Evolutionary conservation across 2,797 vertebrate genomes (phyloP).

Genomic region (Tamandua tetradactyla): DNA sequence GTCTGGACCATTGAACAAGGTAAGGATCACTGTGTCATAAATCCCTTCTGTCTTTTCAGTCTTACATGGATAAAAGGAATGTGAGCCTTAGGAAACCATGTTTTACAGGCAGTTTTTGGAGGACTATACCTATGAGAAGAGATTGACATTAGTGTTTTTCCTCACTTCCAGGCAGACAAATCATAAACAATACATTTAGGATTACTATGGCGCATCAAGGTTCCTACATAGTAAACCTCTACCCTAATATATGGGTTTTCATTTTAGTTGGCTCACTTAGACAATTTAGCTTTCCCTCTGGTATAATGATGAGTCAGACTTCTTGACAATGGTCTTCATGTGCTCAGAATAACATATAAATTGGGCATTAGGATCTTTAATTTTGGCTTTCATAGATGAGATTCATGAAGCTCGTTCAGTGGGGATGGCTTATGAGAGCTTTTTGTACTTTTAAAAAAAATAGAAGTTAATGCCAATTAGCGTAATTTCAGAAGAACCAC

Average conservation of each 20-base stretch:
- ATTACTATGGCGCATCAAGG: background rate
- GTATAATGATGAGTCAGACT: background rate
- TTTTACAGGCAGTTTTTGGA: background rate
- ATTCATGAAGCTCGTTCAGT: background rate
- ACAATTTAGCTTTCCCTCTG: conserved; percentile 51
- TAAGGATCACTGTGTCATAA: background rate
- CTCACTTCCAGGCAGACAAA: background rate
- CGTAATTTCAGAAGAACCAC: conserved; percentile 31
- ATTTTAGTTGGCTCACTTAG: conserved; percentile 34
- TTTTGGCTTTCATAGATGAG: conserved; percentile 37
- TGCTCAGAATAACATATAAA: conserved; percentile 7
- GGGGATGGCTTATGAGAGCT: conserved; percentile 50
- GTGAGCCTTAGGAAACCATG: background rate
- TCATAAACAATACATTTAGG: background rate
- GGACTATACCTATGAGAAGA: background rate
- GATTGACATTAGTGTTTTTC: background rate
- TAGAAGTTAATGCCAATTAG: background rate
- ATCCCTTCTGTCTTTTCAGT: background rate
- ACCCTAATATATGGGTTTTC: background rate
- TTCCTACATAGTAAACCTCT: background rate
- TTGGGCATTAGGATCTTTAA: background rate
- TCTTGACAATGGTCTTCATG: conserved; percentile 24
- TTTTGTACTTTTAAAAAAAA: conserved; percentile 56
- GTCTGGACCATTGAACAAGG: background rate
- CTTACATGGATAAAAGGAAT: background rate